phyloP scores from a whole-genome alignment of 92 coral and sea anemone species.

The Blastomussa wellsi region DNA sequence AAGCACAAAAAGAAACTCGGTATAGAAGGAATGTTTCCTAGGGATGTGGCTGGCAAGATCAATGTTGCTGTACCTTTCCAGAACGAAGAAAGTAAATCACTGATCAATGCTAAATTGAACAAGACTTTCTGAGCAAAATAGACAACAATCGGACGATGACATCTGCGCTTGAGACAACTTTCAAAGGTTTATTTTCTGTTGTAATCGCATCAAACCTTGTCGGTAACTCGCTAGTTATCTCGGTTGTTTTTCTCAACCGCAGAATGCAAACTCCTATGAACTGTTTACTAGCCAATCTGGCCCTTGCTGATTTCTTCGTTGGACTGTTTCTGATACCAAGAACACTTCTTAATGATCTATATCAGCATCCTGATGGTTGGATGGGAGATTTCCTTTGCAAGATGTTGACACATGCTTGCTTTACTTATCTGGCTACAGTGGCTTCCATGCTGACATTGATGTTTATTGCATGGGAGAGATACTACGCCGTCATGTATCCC shows the following conservation, averaged over 20 bases:
- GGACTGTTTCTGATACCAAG: slow-evolving; percentile 7
- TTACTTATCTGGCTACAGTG: slow-evolving; percentile 10
- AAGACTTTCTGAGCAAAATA: not conserved
- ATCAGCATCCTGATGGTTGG: slow-evolving; percentile 11
- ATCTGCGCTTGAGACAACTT: not conserved
- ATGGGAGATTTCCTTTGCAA: slow-evolving; percentile 12
- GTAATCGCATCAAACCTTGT: slow-evolving; percentile 1
- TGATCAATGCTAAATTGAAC: not conserved
- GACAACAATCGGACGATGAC: not conserved
- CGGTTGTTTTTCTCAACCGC: not conserved
- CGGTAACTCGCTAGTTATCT: not conserved
- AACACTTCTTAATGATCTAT: slow-evolving; percentile 10
- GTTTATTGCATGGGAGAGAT: slow-evolving; percentile 27
- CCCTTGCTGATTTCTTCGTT: slow-evolving; percentile 1
- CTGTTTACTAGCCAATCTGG: slow-evolving; percentile 8
- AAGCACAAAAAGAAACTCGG: not conserved
- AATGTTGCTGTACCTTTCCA: not conserved
- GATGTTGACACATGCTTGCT: slow-evolving; percentile 9
- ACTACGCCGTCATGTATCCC: slow-evolving; percentile 18
- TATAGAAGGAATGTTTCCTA: not conserved
- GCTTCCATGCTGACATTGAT: slow-evolving; percentile 14
- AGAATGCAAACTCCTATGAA: slow-evolving; percentile 26
- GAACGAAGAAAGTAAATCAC: not conserved
- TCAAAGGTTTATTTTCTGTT: slow-evolving; percentile 7
- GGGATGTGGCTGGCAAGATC: not conserved